Percentiles rank a stretch among this genome's conserved stretches.
Conservation (phyloP, 2,888 invertebrate genomes). For the Eurois occulta region DNA sequence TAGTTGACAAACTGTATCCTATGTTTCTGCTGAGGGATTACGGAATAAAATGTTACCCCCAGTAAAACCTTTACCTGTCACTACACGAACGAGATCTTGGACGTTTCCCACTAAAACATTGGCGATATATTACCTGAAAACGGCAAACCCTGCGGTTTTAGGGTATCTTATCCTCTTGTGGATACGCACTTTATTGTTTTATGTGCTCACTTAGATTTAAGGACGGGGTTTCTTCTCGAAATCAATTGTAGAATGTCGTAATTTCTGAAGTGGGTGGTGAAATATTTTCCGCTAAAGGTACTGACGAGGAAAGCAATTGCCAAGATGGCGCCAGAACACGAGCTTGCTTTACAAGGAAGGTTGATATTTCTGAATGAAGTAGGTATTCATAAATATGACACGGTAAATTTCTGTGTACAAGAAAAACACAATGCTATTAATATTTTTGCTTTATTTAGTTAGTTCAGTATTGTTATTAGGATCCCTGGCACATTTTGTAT, state of each 20-base stretch:
- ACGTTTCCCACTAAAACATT: constrained; percentile 64
- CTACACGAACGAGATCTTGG: constrained; percentile 51
- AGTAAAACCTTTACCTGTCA: constrained; percentile 58
- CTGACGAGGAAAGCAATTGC: constrained; percentile 5
- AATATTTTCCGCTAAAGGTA: constrained; percentile 24
- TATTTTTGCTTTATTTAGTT: constrained; percentile 32
- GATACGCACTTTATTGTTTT: constrained; percentile 68
- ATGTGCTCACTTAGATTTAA: constrained; percentile 66
- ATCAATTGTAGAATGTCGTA: constrained; percentile 44
- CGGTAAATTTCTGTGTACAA: not conserved
- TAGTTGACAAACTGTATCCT: constrained; percentile 41
- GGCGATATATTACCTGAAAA: constrained; percentile 71
- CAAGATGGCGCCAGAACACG: constrained; percentile 25
- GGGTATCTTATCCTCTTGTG: constrained; percentile 65
- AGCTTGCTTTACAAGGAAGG: not conserved
- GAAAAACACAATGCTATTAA: constrained; percentile 1
- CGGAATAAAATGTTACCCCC: constrained; percentile 42
- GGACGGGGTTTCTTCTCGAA: constrained; percentile 46
- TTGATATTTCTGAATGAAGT: constrained; percentile 4
- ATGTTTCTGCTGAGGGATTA: constrained; percentile 51
- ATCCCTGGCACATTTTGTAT: constrained; percentile 17
- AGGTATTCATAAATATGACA: not conserved
- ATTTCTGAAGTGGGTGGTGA: constrained; percentile 36
- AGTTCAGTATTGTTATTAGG: constrained; percentile 20
- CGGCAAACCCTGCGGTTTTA: constrained; percentile 63